Evolutionary conservation across 2,113 vertebrate genomes (phyloP).

Genomic region (Benthochromis sp.): DNA sequence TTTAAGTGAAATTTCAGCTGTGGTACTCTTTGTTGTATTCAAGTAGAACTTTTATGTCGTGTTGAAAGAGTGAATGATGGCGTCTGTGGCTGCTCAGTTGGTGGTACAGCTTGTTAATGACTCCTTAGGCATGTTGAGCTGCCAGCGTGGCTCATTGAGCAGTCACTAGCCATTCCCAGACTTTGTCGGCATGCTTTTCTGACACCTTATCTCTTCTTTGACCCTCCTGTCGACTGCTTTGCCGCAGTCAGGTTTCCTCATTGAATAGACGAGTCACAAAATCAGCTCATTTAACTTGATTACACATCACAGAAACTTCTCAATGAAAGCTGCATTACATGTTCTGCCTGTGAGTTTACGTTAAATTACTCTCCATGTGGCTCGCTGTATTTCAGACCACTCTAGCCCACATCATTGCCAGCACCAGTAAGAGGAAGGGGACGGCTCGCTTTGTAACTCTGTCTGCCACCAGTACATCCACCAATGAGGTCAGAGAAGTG

Average conservation of each 20-base stretch:
- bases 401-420: slow-evolving; percentile 91
- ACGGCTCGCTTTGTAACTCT: slow-evolving; percentile 83
- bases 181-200: slow-evolving; percentile 3
- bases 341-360: not conserved
- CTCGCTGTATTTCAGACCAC: slow-evolving; percentile 80
- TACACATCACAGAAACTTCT: not conserved
- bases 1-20: not conserved
- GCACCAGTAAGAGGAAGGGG: slow-evolving; percentile 78
- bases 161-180: not conserved
- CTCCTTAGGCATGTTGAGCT: not conserved
- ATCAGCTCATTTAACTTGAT: not conserved
- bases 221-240: not conserved
- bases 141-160: not conserved
- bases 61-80: not conserved
- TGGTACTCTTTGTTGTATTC: not conserved
- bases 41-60: not conserved
- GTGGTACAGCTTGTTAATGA: not conserved
- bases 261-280: not conserved
- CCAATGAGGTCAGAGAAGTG: slow-evolving; percentile 86
- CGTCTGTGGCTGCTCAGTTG: not conserved
- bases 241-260: not conserved
- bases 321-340: not conserved
- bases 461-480: slow-evolving; percentile 87
- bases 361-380: not conserved
- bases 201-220: slow-evolving; percentile 1